Conservation (phyloP, 2,797 vertebrate genomes). For the Paguma larvata region DNA sequence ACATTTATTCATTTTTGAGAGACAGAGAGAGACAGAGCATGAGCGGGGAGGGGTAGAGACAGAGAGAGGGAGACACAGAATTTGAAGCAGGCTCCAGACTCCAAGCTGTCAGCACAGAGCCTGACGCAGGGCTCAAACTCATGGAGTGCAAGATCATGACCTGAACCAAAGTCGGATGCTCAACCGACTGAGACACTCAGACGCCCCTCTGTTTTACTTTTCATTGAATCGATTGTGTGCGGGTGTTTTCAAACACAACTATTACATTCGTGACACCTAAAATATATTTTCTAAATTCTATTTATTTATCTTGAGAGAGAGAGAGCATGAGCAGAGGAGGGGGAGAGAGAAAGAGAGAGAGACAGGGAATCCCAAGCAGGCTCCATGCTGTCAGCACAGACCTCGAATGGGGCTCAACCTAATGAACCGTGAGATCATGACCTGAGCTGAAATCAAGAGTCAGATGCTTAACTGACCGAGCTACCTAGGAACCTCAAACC, state of each 20-base stretch:
- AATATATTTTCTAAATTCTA: neutral
- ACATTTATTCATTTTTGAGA: no score
- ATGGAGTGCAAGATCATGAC: no score
- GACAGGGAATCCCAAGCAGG: neutral
- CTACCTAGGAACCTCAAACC: no score
- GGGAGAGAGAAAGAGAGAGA: neutral
- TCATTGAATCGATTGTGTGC: neutral
- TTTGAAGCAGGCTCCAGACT: no score
- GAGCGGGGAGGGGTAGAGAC: no score
- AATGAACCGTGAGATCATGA: neutral
- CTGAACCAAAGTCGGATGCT: no score
- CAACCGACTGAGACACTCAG: no score
- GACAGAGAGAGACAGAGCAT: no score
- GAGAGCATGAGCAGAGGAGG: neutral
- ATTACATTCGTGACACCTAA: neutral
- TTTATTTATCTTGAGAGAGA: neutral
- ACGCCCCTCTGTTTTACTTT: neutral
- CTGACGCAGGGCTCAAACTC: no score
- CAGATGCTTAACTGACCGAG: neutral
- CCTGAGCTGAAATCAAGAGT: neutral
- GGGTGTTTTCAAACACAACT: neutral
- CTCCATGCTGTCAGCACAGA: neutral
- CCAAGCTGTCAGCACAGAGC: no score
- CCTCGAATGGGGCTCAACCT: neutral
- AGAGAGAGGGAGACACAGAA: no score